Base-by-base conservation (phyloP, 2,797 vertebrate genomes). In the Periparus ater region DNA sequence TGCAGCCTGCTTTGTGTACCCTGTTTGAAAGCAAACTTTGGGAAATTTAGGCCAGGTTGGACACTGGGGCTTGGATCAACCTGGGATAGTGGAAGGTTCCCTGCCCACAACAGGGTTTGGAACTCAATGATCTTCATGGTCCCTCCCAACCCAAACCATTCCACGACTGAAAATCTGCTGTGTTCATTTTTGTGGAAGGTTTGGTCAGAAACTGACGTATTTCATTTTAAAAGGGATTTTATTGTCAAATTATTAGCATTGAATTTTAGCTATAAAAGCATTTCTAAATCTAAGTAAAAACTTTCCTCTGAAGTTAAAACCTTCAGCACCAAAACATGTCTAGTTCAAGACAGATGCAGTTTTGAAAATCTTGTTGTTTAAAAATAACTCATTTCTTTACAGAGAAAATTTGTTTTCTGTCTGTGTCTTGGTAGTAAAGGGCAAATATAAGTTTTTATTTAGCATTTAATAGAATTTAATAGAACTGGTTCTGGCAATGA, bases 391-490 rank as follows among this genome's bases (percentile, higher is more conserved):
- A 9, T 6, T 53, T 79, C 83, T 77, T 82, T 70, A 57, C 53
- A 38, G 22, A 9, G 91, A 22, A 38, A 42, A 75, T 65, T 75
- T 93, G 26, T 25, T 91, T 85, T 88, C 57, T 80, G 16, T 76
- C 72, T 82, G 53, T 89, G 9, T 77, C 38, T 61, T 61, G 9
- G 25, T 67, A 32, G 47, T 51, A 77, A 96, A 65, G 30, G 58
- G 44, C 79, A 85, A 67, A 83, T 48, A 54, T 1, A 72, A 65
- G 30, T 55, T 75, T 78, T 22, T 44, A 77, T 18, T 68, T 72
- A 40, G 30, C 26, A 44, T 81, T 86, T 86, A 89, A 51, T 54
- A 72, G 38, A 40, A 72, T 81, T 88, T 84, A 85, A 38, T 50
- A 66, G 34, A 54, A 48, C 45, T 19, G 17, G 10, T 11, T 27